Base-by-base conservation (phyloP, 2,113 vertebrate genomes). In the Gavia stellata region DNA sequence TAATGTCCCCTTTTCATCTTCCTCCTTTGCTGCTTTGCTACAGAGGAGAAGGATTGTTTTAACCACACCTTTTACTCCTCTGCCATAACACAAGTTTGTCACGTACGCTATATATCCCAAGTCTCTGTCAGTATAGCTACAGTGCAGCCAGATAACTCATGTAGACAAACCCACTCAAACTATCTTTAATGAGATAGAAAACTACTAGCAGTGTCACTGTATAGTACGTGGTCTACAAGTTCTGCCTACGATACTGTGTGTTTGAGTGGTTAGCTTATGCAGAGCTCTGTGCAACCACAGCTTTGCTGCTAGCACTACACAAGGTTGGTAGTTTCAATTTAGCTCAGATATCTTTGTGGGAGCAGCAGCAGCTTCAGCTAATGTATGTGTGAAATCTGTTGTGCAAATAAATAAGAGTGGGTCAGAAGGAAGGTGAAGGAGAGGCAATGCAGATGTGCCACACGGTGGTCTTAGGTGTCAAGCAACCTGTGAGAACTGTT, bases 261-360 rank as follows among this genome's bases (percentile, higher is more conserved):
- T 90, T 92, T 95, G 88, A 90, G 87, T 86, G 87, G 92, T 96
- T 96, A 90, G 75, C 81, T 96, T 83, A 36, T 83, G 85, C 85
- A 94, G 92, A 97, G 79, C 79, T 95, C 85, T 74, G 10, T 92
- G 90, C 79, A 94, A 17, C 74, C 82, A 36, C 85, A 93, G 92
- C 85, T 96, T 67, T 73, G 5, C 71, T 88, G 81, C 59, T 80
- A 87, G 70, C 81, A 47, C 87, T 75, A n/a, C 74, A 33, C 49
- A 56, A 91, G 78, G 77, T 50, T 91, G 52, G 5, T 88, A 44
- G 90, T 92, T 94, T 86, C 93, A 96, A 0, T 95, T 91, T 82
- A 92, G 66, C 89, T 94, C 66, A 33, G 26, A 67, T 55, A 58
- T 38, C 78, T 87, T 56, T 91, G 81, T 95, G 87, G 87, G 84